These are phyloP conservation scores for Pandemis cinnamomeana DNA, from an alignment of 2,888 invertebrate species.

Conservation along the genomic window DNA sequence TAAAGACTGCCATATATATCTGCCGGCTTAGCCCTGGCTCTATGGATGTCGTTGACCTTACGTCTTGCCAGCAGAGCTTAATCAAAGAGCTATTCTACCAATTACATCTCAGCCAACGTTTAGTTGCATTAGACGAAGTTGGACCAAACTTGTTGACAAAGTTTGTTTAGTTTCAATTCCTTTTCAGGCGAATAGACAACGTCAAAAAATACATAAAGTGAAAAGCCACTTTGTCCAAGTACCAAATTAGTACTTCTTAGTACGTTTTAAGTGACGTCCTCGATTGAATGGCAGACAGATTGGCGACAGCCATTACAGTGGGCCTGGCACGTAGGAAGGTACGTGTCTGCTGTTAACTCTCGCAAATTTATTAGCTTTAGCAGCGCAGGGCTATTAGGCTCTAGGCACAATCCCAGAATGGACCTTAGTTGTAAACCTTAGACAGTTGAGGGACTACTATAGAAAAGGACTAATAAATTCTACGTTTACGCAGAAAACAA, in stretches of 20 bases:
- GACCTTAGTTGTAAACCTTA: neutral
- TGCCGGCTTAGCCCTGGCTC: conserved; percentile 39
- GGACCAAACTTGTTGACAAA: conserved; percentile 7
- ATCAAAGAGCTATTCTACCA: conserved; percentile 37
- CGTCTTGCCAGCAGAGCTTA: conserved; percentile 37
- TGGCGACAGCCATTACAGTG: conserved; percentile 18
- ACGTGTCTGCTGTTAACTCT: conserved; percentile 28
- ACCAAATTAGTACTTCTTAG: neutral
- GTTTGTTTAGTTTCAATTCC: neutral
- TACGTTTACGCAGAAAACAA: too few relatives aligned
- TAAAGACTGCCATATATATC: conserved; percentile 42
- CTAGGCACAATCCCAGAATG: neutral
- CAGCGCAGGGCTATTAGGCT: conserved; percentile 10
- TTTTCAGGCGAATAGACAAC: neutral
- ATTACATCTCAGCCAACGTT: conserved; percentile 31
- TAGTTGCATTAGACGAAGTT: conserved; percentile 26
- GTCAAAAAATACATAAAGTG: neutral
- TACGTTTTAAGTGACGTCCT: conserved; percentile 9
- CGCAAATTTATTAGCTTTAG: conserved; percentile 21
- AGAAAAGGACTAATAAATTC: neutral
- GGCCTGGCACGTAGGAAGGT: conserved; percentile 29
- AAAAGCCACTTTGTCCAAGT: neutral
- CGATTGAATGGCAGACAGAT: conserved; percentile 23
- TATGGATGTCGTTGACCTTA: conserved; percentile 34
- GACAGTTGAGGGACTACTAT: neutral